A percentile compares a stretch with the other conserved stretches of the same genome.
These are phyloP conservation scores for Cirrhinus molitorella DNA, from an alignment of 2,797 vertebrate species.

Conservation along the genomic window DNA sequence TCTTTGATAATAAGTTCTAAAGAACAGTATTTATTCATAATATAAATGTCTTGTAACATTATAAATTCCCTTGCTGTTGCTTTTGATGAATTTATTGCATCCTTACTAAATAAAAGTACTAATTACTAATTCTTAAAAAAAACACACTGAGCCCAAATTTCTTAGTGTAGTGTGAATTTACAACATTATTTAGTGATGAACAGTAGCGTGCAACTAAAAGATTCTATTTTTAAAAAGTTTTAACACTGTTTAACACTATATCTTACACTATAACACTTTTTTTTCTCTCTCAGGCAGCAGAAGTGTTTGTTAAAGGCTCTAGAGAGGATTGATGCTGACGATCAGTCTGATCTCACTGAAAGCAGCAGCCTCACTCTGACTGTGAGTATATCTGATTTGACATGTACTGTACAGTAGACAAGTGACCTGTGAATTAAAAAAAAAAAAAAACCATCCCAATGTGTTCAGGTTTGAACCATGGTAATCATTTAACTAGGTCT, in stretches of 20 bases:
- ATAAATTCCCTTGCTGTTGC: neutral
- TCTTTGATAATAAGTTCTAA: neutral
- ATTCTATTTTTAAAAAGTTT: neutral
- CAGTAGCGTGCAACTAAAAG: neutral
- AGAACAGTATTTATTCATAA: neutral
- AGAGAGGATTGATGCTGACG: slow-evolving; percentile 75
- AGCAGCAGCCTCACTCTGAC: slow-evolving; percentile 1
- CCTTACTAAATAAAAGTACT: neutral
- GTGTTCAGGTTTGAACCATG: neutral
- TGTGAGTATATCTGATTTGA: slow-evolving; percentile 33
- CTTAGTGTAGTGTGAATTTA: neutral
- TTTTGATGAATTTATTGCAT: neutral
- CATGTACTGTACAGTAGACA: neutral
- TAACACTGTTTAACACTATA: neutral
- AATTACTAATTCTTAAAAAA: neutral
- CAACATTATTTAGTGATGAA: neutral
- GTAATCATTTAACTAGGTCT: neutral
- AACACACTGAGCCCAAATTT: too few relatives aligned
- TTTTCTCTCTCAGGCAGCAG: slow-evolving; percentile 81
- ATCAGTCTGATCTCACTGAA: slow-evolving; percentile 41
- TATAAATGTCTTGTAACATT: neutral
- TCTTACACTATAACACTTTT: neutral
- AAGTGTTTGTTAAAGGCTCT: slow-evolving; percentile 83
- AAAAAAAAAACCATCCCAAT: neutral
- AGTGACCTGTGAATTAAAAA: neutral